Evolutionary conservation across 1,140 invertebrate genomes (phyloP).

Genomic region (Globodera rostochiensis): DNA sequence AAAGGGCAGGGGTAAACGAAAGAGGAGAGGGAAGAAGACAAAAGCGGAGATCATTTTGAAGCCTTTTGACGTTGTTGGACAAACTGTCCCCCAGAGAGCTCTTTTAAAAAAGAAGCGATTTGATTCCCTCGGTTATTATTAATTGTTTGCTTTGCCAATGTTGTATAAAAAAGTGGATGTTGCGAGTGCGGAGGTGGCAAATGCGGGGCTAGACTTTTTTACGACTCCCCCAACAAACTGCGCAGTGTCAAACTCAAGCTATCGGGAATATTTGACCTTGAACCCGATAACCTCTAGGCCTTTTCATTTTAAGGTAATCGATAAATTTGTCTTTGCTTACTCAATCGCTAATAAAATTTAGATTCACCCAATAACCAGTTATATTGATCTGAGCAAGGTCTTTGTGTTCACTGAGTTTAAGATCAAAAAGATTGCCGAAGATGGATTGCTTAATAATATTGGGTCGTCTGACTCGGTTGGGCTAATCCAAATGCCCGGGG

Average conservation of each 20-base stretch:
- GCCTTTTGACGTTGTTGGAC: background rate
- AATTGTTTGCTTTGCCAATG: background rate
- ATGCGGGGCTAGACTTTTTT: background rate
- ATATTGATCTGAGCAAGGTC: slow-evolving; percentile 1
- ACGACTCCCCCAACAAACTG: background rate
- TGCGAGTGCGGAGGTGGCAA: background rate
- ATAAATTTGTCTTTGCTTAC: too few species aligned
- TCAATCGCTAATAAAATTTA: background rate
- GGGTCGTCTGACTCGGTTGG: background rate
- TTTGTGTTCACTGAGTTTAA: background rate
- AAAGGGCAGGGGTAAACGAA: background rate
- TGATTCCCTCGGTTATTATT: background rate
- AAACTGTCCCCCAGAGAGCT: background rate
- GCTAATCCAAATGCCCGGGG: background rate
- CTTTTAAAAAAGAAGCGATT: background rate
- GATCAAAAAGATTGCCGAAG: background rate
- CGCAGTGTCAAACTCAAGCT: background rate
- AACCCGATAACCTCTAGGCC: background rate
- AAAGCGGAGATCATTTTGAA: background rate
- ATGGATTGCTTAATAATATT: background rate
- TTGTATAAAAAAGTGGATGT: slow-evolving; percentile 15
- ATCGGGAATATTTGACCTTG: background rate
- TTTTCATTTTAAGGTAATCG: background rate
- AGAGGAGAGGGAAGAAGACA: background rate
- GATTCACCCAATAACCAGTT: slow-evolving; percentile 8